phyloP scores from a whole-genome alignment of 2,888 invertebrate species.

The Pediacus dermestoides region DNA sequence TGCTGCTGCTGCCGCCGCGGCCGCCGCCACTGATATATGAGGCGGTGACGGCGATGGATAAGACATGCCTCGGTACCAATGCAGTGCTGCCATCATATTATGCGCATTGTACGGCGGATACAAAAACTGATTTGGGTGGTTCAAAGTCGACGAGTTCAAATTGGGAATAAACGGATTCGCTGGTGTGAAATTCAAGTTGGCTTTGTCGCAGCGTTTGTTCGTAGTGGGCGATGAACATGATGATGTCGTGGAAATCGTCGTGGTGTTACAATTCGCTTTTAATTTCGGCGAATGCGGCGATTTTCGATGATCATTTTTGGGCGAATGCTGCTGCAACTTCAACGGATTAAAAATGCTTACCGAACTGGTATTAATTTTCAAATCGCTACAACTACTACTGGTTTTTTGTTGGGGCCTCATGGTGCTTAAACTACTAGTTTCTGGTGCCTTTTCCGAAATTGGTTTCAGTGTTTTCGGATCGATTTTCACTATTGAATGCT shows the following conservation, averaged over 20 bases:
- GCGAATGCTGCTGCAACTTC: conserved; percentile 44
- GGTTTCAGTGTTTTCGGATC: conserved; percentile 59
- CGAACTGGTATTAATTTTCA: conserved; percentile 49
- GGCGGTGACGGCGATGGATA: conserved; percentile 16
- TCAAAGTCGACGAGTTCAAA: conserved; percentile 44
- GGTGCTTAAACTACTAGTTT: conserved; percentile 41
- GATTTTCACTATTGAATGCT: conserved; percentile 52
- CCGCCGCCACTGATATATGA: conserved; percentile 11
- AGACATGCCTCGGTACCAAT: conserved; percentile 35
- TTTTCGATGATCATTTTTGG: conserved; percentile 43
- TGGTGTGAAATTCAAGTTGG: conserved; percentile 46
- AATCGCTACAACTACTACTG: conserved; percentile 28
- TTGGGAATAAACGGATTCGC: conserved; percentile 50
- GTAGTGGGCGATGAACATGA: conserved; percentile 1
- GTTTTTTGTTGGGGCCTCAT: too few relatives aligned
- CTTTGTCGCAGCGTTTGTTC: conserved; percentile 27
- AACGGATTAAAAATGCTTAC: conserved; percentile 50
- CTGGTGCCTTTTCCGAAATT: conserved; percentile 48
- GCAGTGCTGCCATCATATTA: conserved; percentile 47
- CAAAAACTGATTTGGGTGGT: conserved; percentile 46
- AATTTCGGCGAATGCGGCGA: conserved; percentile 45
- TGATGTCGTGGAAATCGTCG: background rate
- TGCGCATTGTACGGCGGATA: conserved; percentile 46
- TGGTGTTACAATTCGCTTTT: background rate
- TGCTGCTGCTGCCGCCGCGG: conserved; percentile 17